Evolutionary conservation across 2,888 invertebrate genomes (phyloP).

Genomic region (Conchocele bisecta): DNA sequence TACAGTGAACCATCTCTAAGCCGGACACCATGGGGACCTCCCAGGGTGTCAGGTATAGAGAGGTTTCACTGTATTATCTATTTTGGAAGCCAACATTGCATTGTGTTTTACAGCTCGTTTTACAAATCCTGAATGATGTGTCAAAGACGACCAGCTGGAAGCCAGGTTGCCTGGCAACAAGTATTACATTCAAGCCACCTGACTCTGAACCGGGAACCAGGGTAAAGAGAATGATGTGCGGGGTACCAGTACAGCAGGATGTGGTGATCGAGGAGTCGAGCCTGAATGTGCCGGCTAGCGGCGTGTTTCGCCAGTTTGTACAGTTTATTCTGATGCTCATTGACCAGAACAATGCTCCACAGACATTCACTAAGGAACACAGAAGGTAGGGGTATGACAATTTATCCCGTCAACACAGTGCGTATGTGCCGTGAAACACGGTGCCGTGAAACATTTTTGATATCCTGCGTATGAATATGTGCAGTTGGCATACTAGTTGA

Average conservation of each 20-base stretch:
- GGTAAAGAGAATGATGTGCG: constrained; percentile 24
- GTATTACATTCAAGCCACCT: constrained; percentile 47
- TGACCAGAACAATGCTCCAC: constrained; percentile 31
- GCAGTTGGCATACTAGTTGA: too few species aligned
- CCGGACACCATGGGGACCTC: too few species aligned
- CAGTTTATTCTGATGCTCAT: constrained; percentile 11
- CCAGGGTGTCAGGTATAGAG: too few species aligned
- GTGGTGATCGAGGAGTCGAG: constrained; percentile 65
- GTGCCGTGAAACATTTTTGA: too few species aligned
- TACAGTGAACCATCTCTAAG: too few species aligned
- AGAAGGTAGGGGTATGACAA: too few species aligned
- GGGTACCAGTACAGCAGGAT: constrained; percentile 65
- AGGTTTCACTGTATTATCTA: too few species aligned
- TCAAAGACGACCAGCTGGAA: constrained; percentile 73
- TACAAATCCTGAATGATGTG: constrained; percentile 71
- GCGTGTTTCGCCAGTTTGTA: too few species aligned
- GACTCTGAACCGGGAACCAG: constrained; percentile 37
- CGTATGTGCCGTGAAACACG: too few species aligned
- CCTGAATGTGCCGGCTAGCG: too few species aligned
- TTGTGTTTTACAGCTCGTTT: constrained; percentile 55
- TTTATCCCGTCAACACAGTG: too few species aligned
- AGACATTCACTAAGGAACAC: constrained; percentile 62
- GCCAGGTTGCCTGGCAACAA: constrained; percentile 67
- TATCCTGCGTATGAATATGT: too few species aligned
- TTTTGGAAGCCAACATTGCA: background rate